Base-by-base conservation (phyloP, 2,888 invertebrate genomes). In the Autographa gamma region DNA sequence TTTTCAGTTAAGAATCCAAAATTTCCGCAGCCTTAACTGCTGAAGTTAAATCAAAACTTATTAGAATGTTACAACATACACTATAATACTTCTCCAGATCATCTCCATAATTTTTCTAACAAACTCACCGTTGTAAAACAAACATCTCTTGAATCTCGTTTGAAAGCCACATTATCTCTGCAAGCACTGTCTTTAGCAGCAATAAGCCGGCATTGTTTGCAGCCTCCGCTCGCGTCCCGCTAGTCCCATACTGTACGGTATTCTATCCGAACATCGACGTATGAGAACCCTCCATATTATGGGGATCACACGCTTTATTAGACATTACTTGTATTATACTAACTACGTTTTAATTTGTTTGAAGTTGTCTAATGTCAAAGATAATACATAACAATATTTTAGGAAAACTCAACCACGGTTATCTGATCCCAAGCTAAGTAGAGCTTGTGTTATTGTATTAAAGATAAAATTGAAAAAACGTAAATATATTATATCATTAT, bases 171-270 rank as follows among this genome's bases (percentile, higher is more conserved):
- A 48, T 16, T n/a, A 60, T 48, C 18, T 52, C 9, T 16, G 14
- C 32, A 32, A 60, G 56, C 61, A 25, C 8, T 63, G 41, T 62
- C 5, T 63, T 9, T 9, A 60, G 41, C 32, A 66, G 59, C 11
- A 19, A 60, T 48, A 63, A 32, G 25, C 9, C 25, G 32, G 19
- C 66, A 74, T 76, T 76, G 82, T 82, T 56, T 58, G 60, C 38
- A 32, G 48, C 63, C 54, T 76, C 60, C 77, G 77, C 80, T 82
- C 72, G 73, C 41, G 61, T 71, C 81, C 80, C 80, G 82, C 78
- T 77, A 83, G 60, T 73, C 68, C 73, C 79, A 74, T 71, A 73
- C 31, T 43, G 70, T 85, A 84, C 89, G 84, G 89, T 88, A 86
- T 82, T 83, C 80, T 84, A 86, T 87, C 84, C 61, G 54, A 69